These are phyloP conservation scores for Zosterops hypoxanthus DNA, from an alignment of 2,113 vertebrate genomes.

Conservation along the genomic window DNA sequence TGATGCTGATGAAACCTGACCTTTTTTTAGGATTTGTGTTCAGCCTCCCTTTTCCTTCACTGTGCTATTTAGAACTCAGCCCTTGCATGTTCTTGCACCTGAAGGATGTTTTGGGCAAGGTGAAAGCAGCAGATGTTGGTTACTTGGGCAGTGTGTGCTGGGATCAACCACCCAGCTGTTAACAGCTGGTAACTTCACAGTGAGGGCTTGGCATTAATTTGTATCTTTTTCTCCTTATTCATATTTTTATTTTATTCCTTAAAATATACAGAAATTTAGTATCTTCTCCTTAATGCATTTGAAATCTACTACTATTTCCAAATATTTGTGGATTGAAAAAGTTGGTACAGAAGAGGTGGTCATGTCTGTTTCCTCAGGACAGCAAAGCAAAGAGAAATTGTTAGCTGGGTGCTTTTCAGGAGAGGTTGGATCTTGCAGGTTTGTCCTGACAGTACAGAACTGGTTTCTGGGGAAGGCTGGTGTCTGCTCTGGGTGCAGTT, in stretches of 20 bases:
- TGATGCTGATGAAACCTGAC: background rate
- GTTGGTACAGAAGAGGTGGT: background rate
- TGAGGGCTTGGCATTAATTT: background rate
- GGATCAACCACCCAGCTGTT: background rate
- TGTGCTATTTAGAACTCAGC: background rate
- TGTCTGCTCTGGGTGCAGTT: background rate
- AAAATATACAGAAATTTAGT: background rate
- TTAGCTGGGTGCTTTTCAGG: background rate
- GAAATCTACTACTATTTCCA: background rate
- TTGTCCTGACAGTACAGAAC: background rate
- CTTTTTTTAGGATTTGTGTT: background rate
- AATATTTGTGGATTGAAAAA: background rate
- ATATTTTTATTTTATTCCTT: background rate
- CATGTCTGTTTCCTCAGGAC: background rate
- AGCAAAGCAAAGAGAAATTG: background rate
- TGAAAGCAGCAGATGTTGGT: background rate
- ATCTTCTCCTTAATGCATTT: background rate
- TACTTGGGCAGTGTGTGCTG: background rate
- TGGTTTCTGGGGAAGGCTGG: background rate
- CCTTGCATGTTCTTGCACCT: background rate
- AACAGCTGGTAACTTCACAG: background rate
- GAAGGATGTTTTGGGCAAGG: background rate
- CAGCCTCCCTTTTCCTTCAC: background rate
- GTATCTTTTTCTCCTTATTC: background rate
- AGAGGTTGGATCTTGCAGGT: background rate